These are phyloP conservation scores for Cervus canadensis DNA, from an alignment of 2,113 vertebrate genomes.

Conservation along the genomic window DNA sequence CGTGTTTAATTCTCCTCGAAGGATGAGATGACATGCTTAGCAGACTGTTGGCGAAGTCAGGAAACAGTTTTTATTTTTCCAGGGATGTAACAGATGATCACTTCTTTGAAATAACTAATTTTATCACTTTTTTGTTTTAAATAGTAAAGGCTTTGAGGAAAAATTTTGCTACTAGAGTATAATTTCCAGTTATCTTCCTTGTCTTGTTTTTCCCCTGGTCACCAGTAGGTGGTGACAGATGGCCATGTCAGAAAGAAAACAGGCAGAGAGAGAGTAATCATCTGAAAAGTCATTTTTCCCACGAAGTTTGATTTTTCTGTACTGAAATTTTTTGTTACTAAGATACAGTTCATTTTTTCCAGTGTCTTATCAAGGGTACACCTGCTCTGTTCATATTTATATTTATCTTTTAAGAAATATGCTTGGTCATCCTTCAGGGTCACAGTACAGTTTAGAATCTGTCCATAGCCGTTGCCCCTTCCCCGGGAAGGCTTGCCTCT, in stretches of 20 bases:
- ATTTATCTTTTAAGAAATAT: neutral
- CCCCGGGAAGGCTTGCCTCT: neutral
- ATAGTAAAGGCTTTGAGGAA: neutral
- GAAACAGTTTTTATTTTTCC: neutral
- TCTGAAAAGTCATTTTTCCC: neutral
- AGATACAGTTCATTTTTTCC: neutral
- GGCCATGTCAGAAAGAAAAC: neutral
- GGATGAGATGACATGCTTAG: neutral
- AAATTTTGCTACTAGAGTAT: neutral
- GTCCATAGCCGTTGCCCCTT: rapidly evolving
- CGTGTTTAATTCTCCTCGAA: neutral
- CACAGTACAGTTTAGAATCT: neutral
- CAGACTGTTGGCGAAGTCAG: neutral
- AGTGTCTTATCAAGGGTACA: neutral
- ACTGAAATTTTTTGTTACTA: neutral
- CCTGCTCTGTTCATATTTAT: neutral
- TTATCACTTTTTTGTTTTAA: neutral
- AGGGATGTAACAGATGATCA: neutral
- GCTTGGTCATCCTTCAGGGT: neutral
- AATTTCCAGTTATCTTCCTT: neutral
- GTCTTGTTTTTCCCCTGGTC: neutral
- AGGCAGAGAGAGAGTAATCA: neutral
- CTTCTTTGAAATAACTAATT: neutral
- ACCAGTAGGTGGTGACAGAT: constrained; percentile 46
- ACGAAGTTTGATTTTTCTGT: neutral